Percentiles rank a stretch among this genome's conserved stretches.
Evolutionary conservation across 1,140 invertebrate species (phyloP).

Genomic region (Caenorhabditis elegans): WBcel235 BX284606.5:8378501-8379000

Average conservation of each 20-base stretch:
- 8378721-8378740: constrained; percentile 45
- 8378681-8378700: neutral
- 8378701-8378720: constrained; percentile 45
- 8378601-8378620: constrained; percentile 49
- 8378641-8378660: neutral
- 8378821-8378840: too few relatives aligned
- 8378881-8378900: too few relatives aligned
- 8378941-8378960: constrained; percentile 54
- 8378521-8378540: neutral
- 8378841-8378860: too few relatives aligned
- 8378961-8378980: constrained; percentile 56
- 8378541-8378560: neutral
- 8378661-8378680: neutral
- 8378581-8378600: neutral
- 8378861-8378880: too few relatives aligned
- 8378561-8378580: neutral
- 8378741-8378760: constrained; percentile 4
- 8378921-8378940: constrained; percentile 37
- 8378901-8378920: constrained; percentile 7
- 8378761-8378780: constrained; percentile 40
- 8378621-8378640: constrained; percentile 29
- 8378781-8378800: constrained; percentile 27
- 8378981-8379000: constrained; percentile 53
- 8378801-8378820: neutral
- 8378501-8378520: neutral